Evolutionary conservation across 2,797 vertebrate species (phyloP).

Genomic region (Spatula clypeata): DNA sequence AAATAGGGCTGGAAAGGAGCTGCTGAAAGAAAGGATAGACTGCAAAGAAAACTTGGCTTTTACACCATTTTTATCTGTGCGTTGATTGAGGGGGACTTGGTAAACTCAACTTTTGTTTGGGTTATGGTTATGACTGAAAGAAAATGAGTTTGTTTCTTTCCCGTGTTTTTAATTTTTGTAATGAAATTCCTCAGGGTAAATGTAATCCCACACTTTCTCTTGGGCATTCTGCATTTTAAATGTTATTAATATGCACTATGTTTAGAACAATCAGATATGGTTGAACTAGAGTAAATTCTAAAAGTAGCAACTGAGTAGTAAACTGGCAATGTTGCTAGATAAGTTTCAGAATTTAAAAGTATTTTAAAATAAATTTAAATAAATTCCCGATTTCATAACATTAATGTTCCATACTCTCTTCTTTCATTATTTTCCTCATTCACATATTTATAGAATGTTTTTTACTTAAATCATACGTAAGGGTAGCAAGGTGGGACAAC

Average conservation of each 20-base stretch:
- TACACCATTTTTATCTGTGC: not conserved
- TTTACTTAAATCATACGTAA: not conserved
- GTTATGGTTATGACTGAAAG: not conserved
- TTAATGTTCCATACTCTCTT: not conserved
- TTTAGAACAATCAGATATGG: not conserved
- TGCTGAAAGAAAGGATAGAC: not conserved
- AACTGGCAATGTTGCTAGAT: not conserved
- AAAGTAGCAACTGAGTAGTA: not conserved
- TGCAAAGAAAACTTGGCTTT: not conserved
- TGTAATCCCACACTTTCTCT: not conserved
- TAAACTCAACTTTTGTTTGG: not conserved
- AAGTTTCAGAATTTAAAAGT: not conserved
- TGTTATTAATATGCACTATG: not conserved
- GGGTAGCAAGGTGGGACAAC: not conserved
- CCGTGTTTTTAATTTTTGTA: not conserved
- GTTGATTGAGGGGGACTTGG: not conserved
- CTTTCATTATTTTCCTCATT: not conserved
- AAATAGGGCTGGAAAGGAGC: not conserved
- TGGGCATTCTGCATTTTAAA: not conserved
- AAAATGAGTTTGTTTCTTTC: not conserved
- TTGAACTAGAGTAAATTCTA: not conserved
- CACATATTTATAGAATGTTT: not conserved
- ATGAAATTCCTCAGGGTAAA: not conserved
- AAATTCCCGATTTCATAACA: not conserved
- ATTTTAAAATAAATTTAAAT: not conserved